phyloP scores from a whole-genome alignment of 2,113 vertebrate species.

The Illadopsis cleaveri region DNA sequence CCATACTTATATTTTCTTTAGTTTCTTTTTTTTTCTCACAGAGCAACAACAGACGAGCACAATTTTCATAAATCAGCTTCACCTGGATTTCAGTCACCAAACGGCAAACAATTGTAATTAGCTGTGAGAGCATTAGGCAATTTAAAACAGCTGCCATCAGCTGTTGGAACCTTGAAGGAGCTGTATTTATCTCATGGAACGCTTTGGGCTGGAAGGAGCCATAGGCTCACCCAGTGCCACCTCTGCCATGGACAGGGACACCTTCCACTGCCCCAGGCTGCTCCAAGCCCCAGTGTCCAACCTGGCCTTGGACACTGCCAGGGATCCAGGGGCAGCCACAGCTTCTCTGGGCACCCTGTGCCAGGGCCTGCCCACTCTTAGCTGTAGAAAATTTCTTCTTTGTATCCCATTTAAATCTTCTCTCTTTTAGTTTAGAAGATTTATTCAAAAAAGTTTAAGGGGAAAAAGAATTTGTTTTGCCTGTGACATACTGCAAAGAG shows the following conservation, averaged over 20 bases:
- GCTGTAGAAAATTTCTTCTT: not conserved
- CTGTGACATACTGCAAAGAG: not conserved
- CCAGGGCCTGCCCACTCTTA: rapidly evolving
- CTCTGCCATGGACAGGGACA: not conserved
- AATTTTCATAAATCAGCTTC: not conserved
- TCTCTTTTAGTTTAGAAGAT: not conserved
- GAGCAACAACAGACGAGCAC: not conserved
- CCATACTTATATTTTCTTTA: not conserved
- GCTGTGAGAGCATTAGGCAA: not conserved
- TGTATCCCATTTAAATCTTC: not conserved
- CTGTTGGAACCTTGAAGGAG: not conserved
- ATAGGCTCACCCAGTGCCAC: rapidly evolving
- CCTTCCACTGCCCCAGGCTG: not conserved
- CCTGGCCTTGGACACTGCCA: not conserved
- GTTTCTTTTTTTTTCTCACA: not conserved
- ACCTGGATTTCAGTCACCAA: not conserved
- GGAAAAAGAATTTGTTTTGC: not conserved
- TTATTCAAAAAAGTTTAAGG: not conserved
- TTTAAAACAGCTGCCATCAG: not conserved
- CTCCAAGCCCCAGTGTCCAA: not conserved
- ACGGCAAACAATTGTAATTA: not conserved
- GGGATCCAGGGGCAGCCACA: not conserved
- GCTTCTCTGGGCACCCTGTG: not conserved
- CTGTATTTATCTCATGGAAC: not conserved
- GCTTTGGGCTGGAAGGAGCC: not conserved